These are phyloP conservation scores for Scaptodrosophila lebanonensis DNA, from an alignment of 1,140 invertebrate genomes.

Conservation along the genomic window DNA sequence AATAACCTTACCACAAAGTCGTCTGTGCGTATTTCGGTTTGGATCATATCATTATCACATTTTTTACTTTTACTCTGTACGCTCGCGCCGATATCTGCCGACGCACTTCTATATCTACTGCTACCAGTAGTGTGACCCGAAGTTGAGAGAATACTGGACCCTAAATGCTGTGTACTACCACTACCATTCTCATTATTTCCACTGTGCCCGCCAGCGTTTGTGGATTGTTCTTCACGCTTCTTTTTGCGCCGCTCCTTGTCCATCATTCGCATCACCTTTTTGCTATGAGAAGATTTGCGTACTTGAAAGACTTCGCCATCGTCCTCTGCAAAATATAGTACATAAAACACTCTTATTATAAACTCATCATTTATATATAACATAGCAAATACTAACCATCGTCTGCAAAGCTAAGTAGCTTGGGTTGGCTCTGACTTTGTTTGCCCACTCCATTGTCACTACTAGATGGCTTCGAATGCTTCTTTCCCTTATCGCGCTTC, in stretches of 20 bases:
- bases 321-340: conserved; percentile 80
- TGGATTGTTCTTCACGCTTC: conserved; percentile 79
- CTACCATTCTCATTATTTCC: conserved; percentile 37
- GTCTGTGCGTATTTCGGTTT: conserved; percentile 78
- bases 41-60: conserved; percentile 76
- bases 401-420: conserved; percentile 89
- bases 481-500: conserved; percentile 69
- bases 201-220: conserved; percentile 16
- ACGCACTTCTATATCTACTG: conserved; percentile 33
- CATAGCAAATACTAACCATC: conserved; percentile 80
- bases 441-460: conserved; percentile 32
- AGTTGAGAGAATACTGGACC: conserved; percentile 45
- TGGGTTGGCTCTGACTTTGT: conserved; percentile 76
- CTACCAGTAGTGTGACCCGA: conserved; percentile 23
- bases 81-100: conserved; percentile 24
- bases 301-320: conserved; percentile 95
- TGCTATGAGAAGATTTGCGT: conserved; percentile 95
- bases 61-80: conserved; percentile 76
- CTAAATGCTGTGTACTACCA: conserved; percentile 68
- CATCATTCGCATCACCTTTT: conserved; percentile 90
- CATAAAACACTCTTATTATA: conserved; percentile 5
- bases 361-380: background rate
- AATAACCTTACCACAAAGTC: conserved; percentile 78
- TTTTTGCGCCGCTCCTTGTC: conserved; percentile 87
- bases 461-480: conserved; percentile 24